Evolutionary conservation across 2,888 invertebrate species (phyloP), one percentile per base, ranked within the genome.

Genomic region (Scaeva pyrastri): DNA sequence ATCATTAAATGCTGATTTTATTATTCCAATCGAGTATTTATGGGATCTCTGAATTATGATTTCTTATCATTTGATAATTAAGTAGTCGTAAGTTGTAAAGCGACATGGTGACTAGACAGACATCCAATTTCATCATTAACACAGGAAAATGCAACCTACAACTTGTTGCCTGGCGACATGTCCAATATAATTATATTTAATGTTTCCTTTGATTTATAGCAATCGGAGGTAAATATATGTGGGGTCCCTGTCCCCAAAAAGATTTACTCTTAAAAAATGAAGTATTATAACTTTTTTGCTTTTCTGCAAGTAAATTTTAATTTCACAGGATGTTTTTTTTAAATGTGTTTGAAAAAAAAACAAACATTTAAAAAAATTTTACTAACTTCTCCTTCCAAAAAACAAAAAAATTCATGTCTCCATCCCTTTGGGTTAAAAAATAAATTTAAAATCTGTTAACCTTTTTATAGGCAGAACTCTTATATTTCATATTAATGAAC

Each of bases 401-500:
- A n/a, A n/a, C n/a, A n/a, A n/a, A 5, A 31, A 3, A 31, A 7
- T 31, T 31, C 0, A 39, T 10, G 8, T 48, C 45, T 10, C 11
- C 19, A 5, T 16, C 19, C 45, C 8, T 16, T 19, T 19, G 11
- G 2, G 12, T 23, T 26, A 14, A 52, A 50, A 52, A 52, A 23
- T 52, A 52, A 23, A 52, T 23, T 23, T 14, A 14, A 84, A 52
- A 60, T 72, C 71, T 60, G 50, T 56, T 71, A 70, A 39, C 64
- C 64, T 75, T 74, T 62, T 76, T 68, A 31, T 73, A 71, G 80
- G 66, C 77, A 74, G 70, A 76, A 43, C 56, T 16, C 77, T 77
- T 77, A 86, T 81, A 74, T 81, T 73, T 81, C 74, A 73, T 82
- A 66, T 86, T 77, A 86, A 86, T 78, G 74, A 78, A 71, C 82